Percentiles rank a stretch among this genome's conserved stretches.
Evolutionary conservation across 2,113 vertebrate species (phyloP).

Genomic region (Amphiprion percula): DNA sequence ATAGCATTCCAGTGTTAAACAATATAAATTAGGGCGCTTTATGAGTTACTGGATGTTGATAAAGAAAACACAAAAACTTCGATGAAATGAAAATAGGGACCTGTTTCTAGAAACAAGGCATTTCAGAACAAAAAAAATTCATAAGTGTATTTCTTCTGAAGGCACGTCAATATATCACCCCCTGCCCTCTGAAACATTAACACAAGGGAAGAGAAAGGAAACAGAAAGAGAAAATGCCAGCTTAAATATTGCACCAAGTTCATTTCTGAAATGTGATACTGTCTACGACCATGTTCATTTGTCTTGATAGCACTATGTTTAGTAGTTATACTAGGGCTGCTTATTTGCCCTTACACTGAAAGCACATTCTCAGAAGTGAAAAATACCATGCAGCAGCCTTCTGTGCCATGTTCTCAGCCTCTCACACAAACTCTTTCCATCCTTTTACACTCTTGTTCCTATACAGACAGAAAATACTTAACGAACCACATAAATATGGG

Average conservation of each 20-base stretch:
- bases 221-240: slow-evolving; percentile 41
- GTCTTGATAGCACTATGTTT: slow-evolving; percentile 39
- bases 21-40: slow-evolving; percentile 33
- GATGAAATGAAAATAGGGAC: slow-evolving; percentile 40
- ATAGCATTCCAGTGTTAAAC: slow-evolving; percentile 64
- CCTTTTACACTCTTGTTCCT: neutral
- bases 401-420: slow-evolving; percentile 16
- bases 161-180: slow-evolving; percentile 75
- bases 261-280: slow-evolving; percentile 56
- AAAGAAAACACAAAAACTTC: slow-evolving; percentile 36
- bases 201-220: slow-evolving; percentile 11
- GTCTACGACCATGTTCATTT: slow-evolving; percentile 14
- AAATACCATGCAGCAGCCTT: slow-evolving; percentile 26
- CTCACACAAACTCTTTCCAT: neutral
- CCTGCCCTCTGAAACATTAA: slow-evolving; percentile 51
- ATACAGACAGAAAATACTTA: slow-evolving; percentile 24
- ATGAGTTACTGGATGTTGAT: slow-evolving; percentile 37
- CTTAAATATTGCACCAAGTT: slow-evolving; percentile 74
- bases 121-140: slow-evolving; percentile 13
- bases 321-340: slow-evolving; percentile 46
- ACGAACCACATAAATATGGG: slow-evolving; percentile 31
- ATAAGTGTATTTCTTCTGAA: slow-evolving; percentile 69
- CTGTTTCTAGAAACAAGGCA: slow-evolving; percentile 46
- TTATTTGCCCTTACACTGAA: slow-evolving; percentile 42
- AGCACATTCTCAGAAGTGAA: slow-evolving; percentile 47